Conservation (phyloP, 1,140 invertebrate species). For the Leptinotarsa lineolata region DNA sequence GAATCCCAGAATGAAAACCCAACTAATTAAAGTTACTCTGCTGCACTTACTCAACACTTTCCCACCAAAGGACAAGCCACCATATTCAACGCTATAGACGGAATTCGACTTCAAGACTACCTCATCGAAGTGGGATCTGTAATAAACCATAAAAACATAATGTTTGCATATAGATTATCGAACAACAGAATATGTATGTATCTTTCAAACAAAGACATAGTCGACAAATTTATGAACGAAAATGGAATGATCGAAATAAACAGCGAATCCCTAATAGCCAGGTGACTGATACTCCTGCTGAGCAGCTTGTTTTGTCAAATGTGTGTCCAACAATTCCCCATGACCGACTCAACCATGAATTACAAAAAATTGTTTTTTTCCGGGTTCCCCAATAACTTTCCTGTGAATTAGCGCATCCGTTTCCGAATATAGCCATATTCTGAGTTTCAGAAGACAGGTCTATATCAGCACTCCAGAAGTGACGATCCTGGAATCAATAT, state of each 20-base stretch:
- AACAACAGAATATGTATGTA: too few species aligned
- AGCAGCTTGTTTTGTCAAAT: constrained; percentile 23
- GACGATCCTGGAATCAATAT: too few species aligned
- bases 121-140: constrained; percentile 5
- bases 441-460: too few species aligned
- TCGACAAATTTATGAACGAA: constrained; percentile 9
- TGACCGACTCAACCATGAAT: neutral
- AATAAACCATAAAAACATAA: neutral
- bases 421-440: too few species aligned
- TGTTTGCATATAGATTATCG: constrained; percentile 23
- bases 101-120: too few species aligned
- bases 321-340: constrained; percentile 23
- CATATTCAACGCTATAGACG: constrained; percentile 12
- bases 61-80: constrained; percentile 11
- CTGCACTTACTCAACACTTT: neutral
- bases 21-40: too few species aligned
- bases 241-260: neutral
- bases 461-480: too few species aligned
- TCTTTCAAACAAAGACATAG: constrained; percentile 27
- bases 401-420: too few species aligned
- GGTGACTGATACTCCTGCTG: constrained; percentile 12
- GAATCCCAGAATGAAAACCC: too few species aligned
- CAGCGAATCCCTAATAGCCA: neutral
- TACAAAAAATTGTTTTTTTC: too few species aligned
- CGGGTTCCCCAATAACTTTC: too few species aligned